Evolutionary conservation across 1,140 invertebrate genomes (phyloP).

Genomic region (Pogonomyrmex barbatus): DNA sequence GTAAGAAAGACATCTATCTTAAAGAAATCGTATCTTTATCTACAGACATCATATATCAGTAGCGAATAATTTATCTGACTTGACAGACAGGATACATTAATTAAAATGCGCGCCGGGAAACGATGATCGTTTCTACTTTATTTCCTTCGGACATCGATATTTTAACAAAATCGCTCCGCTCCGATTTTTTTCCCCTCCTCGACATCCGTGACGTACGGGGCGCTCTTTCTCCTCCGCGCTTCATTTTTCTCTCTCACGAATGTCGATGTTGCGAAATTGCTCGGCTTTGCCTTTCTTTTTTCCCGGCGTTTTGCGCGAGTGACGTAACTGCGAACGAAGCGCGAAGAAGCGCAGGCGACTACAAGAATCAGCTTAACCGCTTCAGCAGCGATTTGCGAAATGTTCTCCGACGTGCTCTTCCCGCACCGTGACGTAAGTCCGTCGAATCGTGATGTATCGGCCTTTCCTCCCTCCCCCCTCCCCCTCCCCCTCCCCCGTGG

Average conservation of each 20-base stretch:
- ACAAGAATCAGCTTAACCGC: slow-evolving; percentile 43
- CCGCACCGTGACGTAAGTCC: slow-evolving; percentile 31
- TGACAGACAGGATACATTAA: background rate
- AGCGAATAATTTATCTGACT: slow-evolving; percentile 34
- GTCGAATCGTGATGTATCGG: slow-evolving; percentile 50
- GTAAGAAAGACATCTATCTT: background rate
- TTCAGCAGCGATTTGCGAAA: slow-evolving; percentile 37
- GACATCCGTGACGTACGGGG: background rate
- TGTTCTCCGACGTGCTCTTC: slow-evolving; percentile 38
- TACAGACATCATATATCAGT: background rate
- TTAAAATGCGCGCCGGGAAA: background rate
- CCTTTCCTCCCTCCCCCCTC: background rate
- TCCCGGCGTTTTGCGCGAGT: background rate
- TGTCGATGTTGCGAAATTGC: slow-evolving; percentile 22
- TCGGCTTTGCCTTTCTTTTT: slow-evolving; percentile 10
- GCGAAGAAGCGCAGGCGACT: slow-evolving; percentile 14
- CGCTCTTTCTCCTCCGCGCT: background rate
- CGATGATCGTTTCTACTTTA: background rate
- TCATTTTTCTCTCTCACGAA: slow-evolving; percentile 7
- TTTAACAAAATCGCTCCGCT: slow-evolving; percentile 15
- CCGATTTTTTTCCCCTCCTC: background rate
- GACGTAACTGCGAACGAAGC: slow-evolving; percentile 43
- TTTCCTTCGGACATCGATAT: background rate
- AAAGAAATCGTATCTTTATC: background rate
- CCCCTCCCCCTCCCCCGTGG: too few relatives aligned